phyloP scores from a whole-genome alignment of 2,888 invertebrate species.

The Entomobrya proxima region DNA sequence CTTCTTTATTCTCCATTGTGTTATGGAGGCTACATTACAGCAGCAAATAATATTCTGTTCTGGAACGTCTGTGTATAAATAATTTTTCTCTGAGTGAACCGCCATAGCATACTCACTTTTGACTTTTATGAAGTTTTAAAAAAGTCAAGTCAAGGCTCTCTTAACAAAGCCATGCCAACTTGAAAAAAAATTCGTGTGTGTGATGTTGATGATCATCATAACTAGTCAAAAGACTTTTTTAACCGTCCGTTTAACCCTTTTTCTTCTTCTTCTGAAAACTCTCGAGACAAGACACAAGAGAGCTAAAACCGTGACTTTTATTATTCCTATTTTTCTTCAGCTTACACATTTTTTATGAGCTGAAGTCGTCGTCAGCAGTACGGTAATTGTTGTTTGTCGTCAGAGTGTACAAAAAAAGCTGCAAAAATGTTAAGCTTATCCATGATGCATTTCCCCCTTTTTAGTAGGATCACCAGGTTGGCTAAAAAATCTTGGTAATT shows the following conservation, averaged over 20 bases:
- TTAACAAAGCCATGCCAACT: background rate
- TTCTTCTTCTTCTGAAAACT: background rate
- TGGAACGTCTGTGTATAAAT: background rate
- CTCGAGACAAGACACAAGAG: no score
- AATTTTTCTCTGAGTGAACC: background rate
- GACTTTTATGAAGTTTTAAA: conserved; percentile 54
- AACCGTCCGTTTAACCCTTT: conserved; percentile 55
- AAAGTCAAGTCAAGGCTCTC: conserved; percentile 20
- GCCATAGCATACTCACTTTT: background rate
- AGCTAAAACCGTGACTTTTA: conserved; percentile 43
- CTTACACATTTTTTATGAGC: background rate
- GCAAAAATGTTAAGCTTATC: background rate
- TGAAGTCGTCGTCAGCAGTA: background rate
- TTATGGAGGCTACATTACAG: background rate
- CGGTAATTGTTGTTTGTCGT: conserved; percentile 7
- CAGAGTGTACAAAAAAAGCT: background rate
- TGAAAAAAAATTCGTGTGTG: background rate
- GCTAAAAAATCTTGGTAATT: no score
- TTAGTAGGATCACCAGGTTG: no score
- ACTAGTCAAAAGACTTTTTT: conserved; percentile 19
- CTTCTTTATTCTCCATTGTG: background rate
- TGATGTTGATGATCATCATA: background rate
- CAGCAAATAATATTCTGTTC: no score
- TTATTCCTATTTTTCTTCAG: background rate
- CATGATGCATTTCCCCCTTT: no score